Evolutionary conservation across 2,888 invertebrate species (phyloP).

Genomic region (Dynastes tityus): DNA sequence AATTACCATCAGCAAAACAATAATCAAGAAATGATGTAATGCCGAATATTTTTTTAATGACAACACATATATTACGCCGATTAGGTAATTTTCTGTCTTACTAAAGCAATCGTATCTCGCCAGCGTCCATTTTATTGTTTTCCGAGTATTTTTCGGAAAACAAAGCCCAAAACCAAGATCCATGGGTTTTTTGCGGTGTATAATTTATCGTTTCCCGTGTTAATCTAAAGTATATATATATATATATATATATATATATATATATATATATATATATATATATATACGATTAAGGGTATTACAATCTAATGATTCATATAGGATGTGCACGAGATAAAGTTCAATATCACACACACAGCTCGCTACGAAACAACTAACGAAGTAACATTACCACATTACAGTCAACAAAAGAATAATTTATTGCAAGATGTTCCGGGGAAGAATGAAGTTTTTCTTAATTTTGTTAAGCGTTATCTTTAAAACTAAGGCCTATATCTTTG

Average conservation of each 20-base stretch:
- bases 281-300: not conserved
- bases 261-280: too few relatives aligned
- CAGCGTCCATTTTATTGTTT: too few relatives aligned
- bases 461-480: not conserved
- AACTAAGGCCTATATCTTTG: conserved; percentile 4
- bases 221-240: too few relatives aligned
- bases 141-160: too few relatives aligned
- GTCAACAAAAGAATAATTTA: not conserved
- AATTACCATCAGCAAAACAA: too few relatives aligned
- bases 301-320: conserved; percentile 7
- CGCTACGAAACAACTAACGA: not conserved
- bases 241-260: too few relatives aligned
- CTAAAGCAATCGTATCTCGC: too few relatives aligned
- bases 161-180: too few relatives aligned
- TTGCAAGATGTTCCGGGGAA: not conserved
- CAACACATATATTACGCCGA: too few relatives aligned
- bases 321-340: conserved; percentile 23
- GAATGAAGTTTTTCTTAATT: not conserved
- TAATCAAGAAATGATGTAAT: too few relatives aligned
- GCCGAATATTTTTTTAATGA: too few relatives aligned
- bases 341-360: not conserved
- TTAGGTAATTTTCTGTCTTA: too few relatives aligned
- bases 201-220: not conserved
- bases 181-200: not conserved
- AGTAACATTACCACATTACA: not conserved